phyloP scores from a whole-genome alignment of 2,888 invertebrate genomes.

The Ophraella communa region DNA sequence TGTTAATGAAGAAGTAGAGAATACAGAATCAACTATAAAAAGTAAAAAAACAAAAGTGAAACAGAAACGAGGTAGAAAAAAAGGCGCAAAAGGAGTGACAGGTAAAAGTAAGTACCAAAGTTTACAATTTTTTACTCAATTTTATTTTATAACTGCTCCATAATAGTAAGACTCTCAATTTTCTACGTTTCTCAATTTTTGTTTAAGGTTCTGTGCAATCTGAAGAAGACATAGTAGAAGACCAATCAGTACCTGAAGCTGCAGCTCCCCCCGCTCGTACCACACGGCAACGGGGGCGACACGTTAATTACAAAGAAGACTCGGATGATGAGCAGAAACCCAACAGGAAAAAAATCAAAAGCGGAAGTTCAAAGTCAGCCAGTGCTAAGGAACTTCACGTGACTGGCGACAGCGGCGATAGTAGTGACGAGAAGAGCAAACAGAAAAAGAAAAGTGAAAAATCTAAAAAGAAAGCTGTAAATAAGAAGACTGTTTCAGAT shows the following conservation, averaged over 20 bases:
- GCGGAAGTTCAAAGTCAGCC: neutral
- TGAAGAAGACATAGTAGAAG: neutral
- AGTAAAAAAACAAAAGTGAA: neutral
- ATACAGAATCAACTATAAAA: neutral
- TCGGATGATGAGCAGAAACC: neutral
- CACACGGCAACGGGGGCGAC: neutral
- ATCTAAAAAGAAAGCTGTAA: neutral
- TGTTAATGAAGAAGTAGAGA: neutral
- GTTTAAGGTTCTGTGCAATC: neutral
- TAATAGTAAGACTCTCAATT: too few species aligned
- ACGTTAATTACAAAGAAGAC: neutral
- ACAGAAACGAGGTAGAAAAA: conserved; percentile 3
- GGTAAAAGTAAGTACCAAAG: neutral
- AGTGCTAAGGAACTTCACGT: conserved; percentile 2
- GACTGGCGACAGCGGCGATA: neutral
- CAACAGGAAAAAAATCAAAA: neutral
- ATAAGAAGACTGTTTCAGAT: neutral
- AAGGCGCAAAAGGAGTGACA: neutral
- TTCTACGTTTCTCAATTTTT: neutral
- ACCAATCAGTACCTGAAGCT: neutral
- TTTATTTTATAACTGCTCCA: too few species aligned
- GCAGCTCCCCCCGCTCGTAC: neutral
- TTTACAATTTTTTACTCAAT: too few species aligned
- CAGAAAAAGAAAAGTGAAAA: neutral
- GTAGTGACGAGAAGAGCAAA: neutral